Base-by-base conservation (phyloP, 1,140 invertebrate genomes). In the Steinernema khuongi region DNA sequence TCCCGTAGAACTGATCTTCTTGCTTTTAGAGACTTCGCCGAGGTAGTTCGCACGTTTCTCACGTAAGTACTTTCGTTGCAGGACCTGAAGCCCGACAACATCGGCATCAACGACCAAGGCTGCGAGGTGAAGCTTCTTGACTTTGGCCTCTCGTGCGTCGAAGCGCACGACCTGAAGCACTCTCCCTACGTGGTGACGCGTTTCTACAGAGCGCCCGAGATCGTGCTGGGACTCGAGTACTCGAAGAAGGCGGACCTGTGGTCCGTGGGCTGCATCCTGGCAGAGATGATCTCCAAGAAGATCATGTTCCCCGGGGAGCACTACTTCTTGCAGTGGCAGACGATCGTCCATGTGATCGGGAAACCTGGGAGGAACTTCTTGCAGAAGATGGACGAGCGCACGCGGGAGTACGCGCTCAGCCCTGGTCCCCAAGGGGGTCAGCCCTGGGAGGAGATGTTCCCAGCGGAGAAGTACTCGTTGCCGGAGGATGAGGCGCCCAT, bases 41-140 rank as follows among this genome's bases (percentile, higher is more conserved):
- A n/a, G n/a, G n/a, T n/a, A n/a, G n/a, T n/a, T n/a, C n/a, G n/a
- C n/a, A n/a, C n/a, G n/a, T n/a, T n/a, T n/a, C n/a, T n/a, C n/a
- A n/a, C n/a, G n/a, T n/a, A n/a, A n/a, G n/a, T n/a, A n/a, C n/a
- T n/a, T n/a, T n/a, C n/a, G n/a, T 60, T 60, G 4, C 22, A 60
- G 50, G 50, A 60, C 19, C 19, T 60, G 50, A 60, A 60, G 50
- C 50, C 50, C 50, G 50, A 60, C 50, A 17, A 26, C 50, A 60
- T 60, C 22, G 50, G 50, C 7, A 22, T 60, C 7, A 60, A 7
- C 7, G 50, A 60, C 4, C 14, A 60, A 60, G 50, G 50, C 50
- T 60, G 50, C 50, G 50, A 11, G 4, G 19, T 60, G 2, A 60
- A 60, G 26, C 50, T 60, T 26, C 22, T 60, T 22, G 50, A 26